phyloP scores from a whole-genome alignment of 2,888 invertebrate genomes.

The Polydrusus tereticollis region DNA sequence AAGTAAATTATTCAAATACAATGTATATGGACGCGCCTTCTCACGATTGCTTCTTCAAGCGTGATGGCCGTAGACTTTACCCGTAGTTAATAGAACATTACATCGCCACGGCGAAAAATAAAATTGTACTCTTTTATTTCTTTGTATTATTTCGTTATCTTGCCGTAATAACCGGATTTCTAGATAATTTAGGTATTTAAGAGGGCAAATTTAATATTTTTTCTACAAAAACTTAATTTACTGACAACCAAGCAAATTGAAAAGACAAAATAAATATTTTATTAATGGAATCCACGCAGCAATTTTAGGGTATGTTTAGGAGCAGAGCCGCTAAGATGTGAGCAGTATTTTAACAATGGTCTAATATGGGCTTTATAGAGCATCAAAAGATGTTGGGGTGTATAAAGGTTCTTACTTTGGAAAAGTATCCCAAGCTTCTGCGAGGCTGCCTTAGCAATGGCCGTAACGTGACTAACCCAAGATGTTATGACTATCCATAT shows the following conservation, averaged over 20 bases:
- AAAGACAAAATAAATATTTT: background rate
- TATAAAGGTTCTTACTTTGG: no score
- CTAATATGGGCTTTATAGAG: no score
- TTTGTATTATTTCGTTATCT: background rate
- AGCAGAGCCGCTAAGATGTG: no score
- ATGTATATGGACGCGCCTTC: conserved; percentile 57
- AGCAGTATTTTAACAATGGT: no score
- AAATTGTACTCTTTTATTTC: background rate
- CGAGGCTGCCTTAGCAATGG: no score
- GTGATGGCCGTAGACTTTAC: conserved; percentile 54
- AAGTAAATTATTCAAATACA: conserved; percentile 46
- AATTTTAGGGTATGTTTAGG: no score
- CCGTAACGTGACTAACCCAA: no score
- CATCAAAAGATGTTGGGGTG: no score
- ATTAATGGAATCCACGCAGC: no score
- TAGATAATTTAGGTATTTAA: conserved; percentile 26
- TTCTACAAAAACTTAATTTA: background rate
- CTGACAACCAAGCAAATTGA: background rate
- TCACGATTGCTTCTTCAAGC: conserved; percentile 58
- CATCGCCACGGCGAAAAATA: conserved; percentile 16
- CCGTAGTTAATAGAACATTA: conserved; percentile 40
- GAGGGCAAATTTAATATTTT: background rate
- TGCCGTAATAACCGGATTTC: conserved; percentile 21
- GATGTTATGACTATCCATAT: no score
- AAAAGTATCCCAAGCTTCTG: no score